phyloP scores from a whole-genome alignment of 92 coral and sea anemone genomes.

The Micromussa lordhowensis region DNA sequence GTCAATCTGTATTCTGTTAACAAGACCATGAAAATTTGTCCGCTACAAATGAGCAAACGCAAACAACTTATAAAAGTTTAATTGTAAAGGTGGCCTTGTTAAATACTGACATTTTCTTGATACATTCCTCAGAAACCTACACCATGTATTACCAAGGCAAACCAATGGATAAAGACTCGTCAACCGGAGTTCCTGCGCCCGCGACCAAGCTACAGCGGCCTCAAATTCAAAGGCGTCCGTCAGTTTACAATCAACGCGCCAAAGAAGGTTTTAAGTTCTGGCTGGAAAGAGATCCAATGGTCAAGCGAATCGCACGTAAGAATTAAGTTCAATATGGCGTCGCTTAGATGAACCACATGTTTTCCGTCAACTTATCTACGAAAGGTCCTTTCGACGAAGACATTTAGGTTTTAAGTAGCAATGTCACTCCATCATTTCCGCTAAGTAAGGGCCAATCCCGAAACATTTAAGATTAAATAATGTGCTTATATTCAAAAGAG shows the following conservation, averaged over 20 bases:
- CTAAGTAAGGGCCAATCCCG: too few relatives aligned
- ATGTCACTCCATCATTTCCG: too few relatives aligned
- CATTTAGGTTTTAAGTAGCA: too few relatives aligned
- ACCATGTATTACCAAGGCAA: conserved; percentile 76
- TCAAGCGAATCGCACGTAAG: conserved; percentile 78
- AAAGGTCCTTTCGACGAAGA: not conserved
- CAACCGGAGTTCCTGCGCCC: not conserved
- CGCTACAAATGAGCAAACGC: not conserved
- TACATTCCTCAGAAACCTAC: conserved; percentile 53
- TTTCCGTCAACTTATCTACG: not conserved
- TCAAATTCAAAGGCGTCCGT: conserved; percentile 47
- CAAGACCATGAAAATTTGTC: not conserved
- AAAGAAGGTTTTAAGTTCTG: conserved; percentile 88
- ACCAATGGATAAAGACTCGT: conserved; percentile 15
- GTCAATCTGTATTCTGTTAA: not conserved
- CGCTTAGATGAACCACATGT: too few relatives aligned
- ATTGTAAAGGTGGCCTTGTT: not conserved
- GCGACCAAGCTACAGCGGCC: conserved; percentile 3
- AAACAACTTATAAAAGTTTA: not conserved
- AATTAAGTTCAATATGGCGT: not conserved
- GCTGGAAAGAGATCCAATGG: conserved; percentile 80
- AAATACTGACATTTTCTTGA: not conserved
- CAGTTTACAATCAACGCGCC: conserved; percentile 83
- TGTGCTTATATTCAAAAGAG: too few relatives aligned
- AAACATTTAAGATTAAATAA: too few relatives aligned